Conservation (phyloP, 2,113 vertebrate genomes). For the Sterna hirundo region DNA sequence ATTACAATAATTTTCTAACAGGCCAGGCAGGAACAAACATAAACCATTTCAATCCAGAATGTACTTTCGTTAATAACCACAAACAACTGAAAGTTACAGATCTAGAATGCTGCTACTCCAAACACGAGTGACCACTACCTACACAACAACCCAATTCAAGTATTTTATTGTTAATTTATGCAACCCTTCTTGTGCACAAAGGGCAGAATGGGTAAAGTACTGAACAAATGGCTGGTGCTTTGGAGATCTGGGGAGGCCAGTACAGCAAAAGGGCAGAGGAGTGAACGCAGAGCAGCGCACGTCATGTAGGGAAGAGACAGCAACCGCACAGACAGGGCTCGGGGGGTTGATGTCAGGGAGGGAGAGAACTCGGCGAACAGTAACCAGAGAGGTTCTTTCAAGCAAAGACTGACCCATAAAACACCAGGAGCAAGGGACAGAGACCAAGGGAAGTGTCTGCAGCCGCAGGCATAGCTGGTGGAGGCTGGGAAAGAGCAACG, state of each 20-base stretch:
- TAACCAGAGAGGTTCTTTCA: not conserved
- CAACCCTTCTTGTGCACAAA: not conserved
- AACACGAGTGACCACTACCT: not conserved
- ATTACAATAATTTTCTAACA: not conserved
- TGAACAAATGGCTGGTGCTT: not conserved
- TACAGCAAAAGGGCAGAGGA: not conserved
- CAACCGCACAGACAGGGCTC: not conserved
- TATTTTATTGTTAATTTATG: not conserved
- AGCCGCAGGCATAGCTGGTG: not conserved
- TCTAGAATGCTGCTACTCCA: not conserved
- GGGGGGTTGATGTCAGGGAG: not conserved
- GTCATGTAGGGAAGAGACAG: not conserved
- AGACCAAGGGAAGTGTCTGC: not conserved
- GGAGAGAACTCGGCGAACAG: not conserved
- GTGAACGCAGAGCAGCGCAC: rapidly evolving
- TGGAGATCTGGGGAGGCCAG: not conserved
- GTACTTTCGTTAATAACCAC: not conserved
- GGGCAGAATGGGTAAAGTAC: not conserved
- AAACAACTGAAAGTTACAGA: not conserved
- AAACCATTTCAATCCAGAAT: not conserved
- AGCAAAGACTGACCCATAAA: not conserved
- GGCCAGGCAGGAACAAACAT: not conserved
- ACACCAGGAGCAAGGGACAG: not conserved
- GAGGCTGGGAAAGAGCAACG: not conserved
- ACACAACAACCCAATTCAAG: not conserved